phyloP scores from a whole-genome alignment of 92 coral and sea anemone species.

The Porites rus region DNA sequence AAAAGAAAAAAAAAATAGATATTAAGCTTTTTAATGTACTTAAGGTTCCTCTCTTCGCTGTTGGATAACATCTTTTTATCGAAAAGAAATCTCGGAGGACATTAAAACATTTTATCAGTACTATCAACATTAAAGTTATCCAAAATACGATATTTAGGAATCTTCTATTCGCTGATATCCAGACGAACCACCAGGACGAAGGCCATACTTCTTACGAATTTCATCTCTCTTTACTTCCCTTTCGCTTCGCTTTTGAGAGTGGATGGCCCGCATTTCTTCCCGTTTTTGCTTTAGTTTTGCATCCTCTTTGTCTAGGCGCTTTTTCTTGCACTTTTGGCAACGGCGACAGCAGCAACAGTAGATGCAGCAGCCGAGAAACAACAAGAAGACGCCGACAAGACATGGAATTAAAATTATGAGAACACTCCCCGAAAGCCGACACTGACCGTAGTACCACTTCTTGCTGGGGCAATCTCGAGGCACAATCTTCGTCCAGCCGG shows the following conservation, averaged over 20 bases:
- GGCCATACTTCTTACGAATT: slow-evolving; percentile 96
- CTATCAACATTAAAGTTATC: neutral
- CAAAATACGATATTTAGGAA: neutral
- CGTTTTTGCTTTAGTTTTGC: slow-evolving; percentile 87
- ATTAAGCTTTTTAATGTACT: neutral
- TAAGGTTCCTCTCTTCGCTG: slow-evolving; percentile 7
- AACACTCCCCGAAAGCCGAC: slow-evolving; percentile 81
- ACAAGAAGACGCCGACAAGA: slow-evolving; percentile 74
- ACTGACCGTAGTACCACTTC: slow-evolving; percentile 87
- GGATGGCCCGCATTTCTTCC: slow-evolving; percentile 85
- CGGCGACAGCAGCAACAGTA: slow-evolving; percentile 99
- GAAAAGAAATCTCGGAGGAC: neutral
- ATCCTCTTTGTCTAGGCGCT: slow-evolving; percentile 92
- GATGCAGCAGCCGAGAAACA: slow-evolving; percentile 90
- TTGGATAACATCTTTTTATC: neutral
- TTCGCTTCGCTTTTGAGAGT: slow-evolving; percentile 89
- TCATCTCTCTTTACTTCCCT: slow-evolving; percentile 86
- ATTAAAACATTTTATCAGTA: neutral
- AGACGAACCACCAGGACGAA: slow-evolving; percentile 78
- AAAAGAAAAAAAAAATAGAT: neutral
- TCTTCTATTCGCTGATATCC: slow-evolving; percentile 90
- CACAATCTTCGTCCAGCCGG: slow-evolving; percentile 78
- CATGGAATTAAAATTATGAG: slow-evolving; percentile 87
- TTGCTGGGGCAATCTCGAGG: slow-evolving; percentile 87
- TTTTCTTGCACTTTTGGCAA: slow-evolving; percentile 74